Evolutionary conservation across 1,140 invertebrate genomes (phyloP).

Genomic region (Mycetomoellerius zeteki): DNA sequence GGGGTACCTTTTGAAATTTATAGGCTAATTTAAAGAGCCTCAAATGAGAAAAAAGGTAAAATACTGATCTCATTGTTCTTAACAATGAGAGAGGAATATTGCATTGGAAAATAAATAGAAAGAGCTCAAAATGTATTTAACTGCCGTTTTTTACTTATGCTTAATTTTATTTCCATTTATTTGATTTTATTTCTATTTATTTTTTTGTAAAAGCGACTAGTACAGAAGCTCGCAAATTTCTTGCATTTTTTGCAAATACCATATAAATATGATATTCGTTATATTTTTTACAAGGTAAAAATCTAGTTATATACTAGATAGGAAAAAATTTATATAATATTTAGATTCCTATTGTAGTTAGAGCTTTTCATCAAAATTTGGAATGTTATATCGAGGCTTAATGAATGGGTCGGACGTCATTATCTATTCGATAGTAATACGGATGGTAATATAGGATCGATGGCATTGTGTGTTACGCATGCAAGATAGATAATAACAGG

Average conservation of each 20-base stretch:
- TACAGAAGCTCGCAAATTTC: not conserved
- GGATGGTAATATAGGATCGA: conserved; percentile 16
- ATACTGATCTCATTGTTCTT: conserved; percentile 12
- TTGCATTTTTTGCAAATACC: not conserved
- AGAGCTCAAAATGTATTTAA: not conserved
- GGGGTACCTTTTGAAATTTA: conserved; percentile 4
- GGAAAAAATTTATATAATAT: not conserved
- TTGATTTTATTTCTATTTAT: not conserved
- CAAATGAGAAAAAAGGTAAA: not conserved
- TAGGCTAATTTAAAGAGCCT: conserved; percentile 33
- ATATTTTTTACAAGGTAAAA: not conserved
- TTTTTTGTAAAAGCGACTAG: not conserved
- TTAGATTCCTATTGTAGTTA: not conserved
- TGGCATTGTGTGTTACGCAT: conserved; percentile 16
- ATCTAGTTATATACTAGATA: not conserved
- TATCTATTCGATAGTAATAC: conserved; percentile 23
- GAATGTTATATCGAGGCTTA: conserved; percentile 18
- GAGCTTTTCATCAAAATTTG: not conserved
- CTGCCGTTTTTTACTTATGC: conserved; percentile 5
- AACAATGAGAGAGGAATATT: not conserved
- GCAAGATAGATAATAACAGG: conserved; percentile 22
- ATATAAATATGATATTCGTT: conserved; percentile 6
- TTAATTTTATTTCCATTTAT: not conserved
- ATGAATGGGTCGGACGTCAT: conserved; percentile 40
- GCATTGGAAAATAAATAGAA: not conserved